phyloP scores from a whole-genome alignment of 1,140 invertebrate species.

The Mya arenaria region DNA sequence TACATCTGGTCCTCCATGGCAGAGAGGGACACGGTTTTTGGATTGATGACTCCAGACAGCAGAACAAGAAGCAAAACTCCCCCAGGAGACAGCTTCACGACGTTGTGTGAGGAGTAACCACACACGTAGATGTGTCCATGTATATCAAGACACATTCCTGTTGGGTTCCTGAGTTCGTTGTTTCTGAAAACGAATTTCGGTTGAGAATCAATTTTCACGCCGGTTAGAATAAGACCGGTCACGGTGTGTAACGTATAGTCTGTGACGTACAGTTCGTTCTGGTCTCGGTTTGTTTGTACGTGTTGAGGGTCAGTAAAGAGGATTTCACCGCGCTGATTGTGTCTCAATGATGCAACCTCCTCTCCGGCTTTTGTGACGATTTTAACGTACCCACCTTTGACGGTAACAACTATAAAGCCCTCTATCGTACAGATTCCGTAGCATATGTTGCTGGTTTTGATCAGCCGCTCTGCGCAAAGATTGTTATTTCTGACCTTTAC shows the following conservation, averaged over 20 bases:
- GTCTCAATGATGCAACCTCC: slow-evolving; percentile 49
- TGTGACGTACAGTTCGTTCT: slow-evolving; percentile 45
- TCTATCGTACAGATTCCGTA: slow-evolving; percentile 45
- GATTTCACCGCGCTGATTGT: slow-evolving; percentile 33
- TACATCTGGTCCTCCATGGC: slow-evolving; percentile 27
- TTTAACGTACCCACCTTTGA: slow-evolving; percentile 50
- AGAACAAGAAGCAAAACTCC: slow-evolving; percentile 25
- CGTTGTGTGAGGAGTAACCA: slow-evolving; percentile 47
- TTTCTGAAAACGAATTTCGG: slow-evolving; percentile 49
- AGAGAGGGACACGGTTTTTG: slow-evolving; percentile 37
- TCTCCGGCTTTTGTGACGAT: slow-evolving; percentile 46
- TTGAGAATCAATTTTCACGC: slow-evolving; percentile 34
- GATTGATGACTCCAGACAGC: slow-evolving; percentile 41
- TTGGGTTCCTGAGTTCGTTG: slow-evolving; percentile 51
- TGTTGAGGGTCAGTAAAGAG: slow-evolving; percentile 50
- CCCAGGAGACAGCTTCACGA: slow-evolving; percentile 34
- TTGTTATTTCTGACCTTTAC: slow-evolving; percentile 46
- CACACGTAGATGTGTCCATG: slow-evolving; percentile 38
- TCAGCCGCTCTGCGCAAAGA: slow-evolving; percentile 28
- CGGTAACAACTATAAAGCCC: slow-evolving; percentile 44
- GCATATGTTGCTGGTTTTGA: slow-evolving; percentile 55
- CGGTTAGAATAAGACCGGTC: slow-evolving; percentile 23
- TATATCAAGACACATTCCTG: slow-evolving; percentile 38
- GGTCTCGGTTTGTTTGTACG: slow-evolving; percentile 31
- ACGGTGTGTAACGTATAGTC: slow-evolving; percentile 42